Evolutionary conservation across 2,113 vertebrate genomes (phyloP), one percentile per base, ranked within the genome.

Genomic region (Lutjanus erythropterus): DNA sequence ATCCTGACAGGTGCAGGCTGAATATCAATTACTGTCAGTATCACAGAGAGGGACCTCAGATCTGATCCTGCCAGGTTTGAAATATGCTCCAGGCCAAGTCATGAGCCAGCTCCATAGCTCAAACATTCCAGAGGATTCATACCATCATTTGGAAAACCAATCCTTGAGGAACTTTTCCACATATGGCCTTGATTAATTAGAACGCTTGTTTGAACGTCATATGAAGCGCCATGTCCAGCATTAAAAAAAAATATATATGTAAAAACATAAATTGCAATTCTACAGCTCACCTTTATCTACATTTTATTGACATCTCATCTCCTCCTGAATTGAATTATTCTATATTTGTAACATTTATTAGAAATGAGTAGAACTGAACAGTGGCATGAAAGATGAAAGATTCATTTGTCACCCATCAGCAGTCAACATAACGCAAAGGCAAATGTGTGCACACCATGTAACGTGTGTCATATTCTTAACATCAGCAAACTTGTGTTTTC

Each of bases 1-100:
- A 78, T 78, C 65, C 7, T 0, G 27, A 42, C 65, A 68, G 67
- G 35, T 37, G 3, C 21, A 27, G n/a, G 61, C n/a, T 47, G 67
- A 71, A 73, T 69, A 80, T 80, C 56, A 80, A 56, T 73, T 64
- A 64, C 68, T 69, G 67, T 74, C 81, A 75, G 64, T 25, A 55
- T 70, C 60, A 62, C 74, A 71, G 44, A 49, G 41, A 39, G 55
- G 47, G 59, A 71, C 59, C 70, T 49, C 50, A 31, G 16, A 56
- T 74, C 15, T 25, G 23, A 53, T 49, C 47, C n/a, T 67, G 72
- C 70, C 46, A 78, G 59, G 25, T 66, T 75, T 61, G 42, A 81
- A 71, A 84, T 66, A 60, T 78, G 59, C 64, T 81, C 14, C 60
- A 29, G 31, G 68, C 44, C 50, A 70, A 58, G 31, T 61, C 52